Evolutionary conservation across 2,797 vertebrate genomes (phyloP).

Genomic region (Pogoniulus pusillus): DNA sequence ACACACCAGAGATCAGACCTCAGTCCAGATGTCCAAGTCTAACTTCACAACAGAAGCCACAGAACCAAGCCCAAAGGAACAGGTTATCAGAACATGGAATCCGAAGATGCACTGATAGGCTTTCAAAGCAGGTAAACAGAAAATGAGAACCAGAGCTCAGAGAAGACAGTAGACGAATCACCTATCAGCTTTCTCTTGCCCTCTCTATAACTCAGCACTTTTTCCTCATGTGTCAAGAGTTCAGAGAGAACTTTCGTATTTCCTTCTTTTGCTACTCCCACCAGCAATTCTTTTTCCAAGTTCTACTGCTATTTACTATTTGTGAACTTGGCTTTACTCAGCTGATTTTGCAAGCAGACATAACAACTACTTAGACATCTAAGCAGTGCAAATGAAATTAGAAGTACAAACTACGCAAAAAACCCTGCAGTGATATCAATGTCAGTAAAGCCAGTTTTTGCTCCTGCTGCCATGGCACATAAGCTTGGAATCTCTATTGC

Average conservation of each 20-base stretch:
- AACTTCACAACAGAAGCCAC: neutral
- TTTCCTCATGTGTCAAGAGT: neutral
- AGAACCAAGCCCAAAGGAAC: neutral
- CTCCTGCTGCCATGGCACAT: neutral
- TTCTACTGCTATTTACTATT: neutral
- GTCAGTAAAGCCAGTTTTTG: neutral
- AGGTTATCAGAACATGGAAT: neutral
- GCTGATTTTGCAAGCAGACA: conserved; percentile 1
- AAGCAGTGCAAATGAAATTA: neutral
- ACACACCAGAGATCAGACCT: neutral
- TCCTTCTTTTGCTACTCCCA: neutral
- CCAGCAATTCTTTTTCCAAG: neutral
- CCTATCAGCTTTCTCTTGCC: neutral
- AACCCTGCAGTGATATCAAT: neutral
- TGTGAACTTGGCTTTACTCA: neutral
- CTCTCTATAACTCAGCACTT: neutral
- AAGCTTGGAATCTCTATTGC: neutral
- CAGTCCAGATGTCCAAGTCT: neutral
- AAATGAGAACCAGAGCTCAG: neutral
- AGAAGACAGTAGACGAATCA: neutral
- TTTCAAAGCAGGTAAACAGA: neutral
- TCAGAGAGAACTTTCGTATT: neutral
- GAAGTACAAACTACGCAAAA: neutral
- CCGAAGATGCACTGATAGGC: neutral
- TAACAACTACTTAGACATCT: neutral